phyloP scores from a whole-genome alignment of 2,113 vertebrate species.

The Epinephelus cyanopodus region DNA sequence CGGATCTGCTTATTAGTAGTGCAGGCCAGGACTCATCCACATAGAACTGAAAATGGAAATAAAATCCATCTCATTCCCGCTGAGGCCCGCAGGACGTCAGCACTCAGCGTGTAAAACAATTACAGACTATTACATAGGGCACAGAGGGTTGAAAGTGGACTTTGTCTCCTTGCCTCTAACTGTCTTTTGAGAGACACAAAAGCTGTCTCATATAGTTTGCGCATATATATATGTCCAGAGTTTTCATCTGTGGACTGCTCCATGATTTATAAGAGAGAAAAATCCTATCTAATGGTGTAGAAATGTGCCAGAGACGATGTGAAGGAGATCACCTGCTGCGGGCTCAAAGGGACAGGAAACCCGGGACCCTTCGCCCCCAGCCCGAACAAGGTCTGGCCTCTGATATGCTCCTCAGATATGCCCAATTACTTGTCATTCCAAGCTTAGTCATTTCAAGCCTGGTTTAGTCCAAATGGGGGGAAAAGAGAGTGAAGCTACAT shows the following conservation, averaged over 20 bases:
- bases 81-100: slow-evolving; percentile 67
- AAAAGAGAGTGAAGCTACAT: slow-evolving; percentile 8
- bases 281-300: neutral
- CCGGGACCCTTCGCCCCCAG: slow-evolving; percentile 7
- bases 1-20: slow-evolving; percentile 70
- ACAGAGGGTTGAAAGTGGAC: slow-evolving; percentile 31
- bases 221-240: neutral
- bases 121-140: slow-evolving; percentile 58
- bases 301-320: neutral
- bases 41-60: slow-evolving; percentile 74
- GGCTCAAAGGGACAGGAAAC: neutral
- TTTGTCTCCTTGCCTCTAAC: slow-evolving; percentile 69
- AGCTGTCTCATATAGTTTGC: neutral
- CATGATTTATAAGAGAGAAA: neutral
- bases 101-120: slow-evolving; percentile 72
- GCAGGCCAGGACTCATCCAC: slow-evolving; percentile 62
- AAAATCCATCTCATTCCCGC: slow-evolving; percentile 66
- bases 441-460: slow-evolving; percentile 37
- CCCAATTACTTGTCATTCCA: slow-evolving; percentile 44
- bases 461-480: slow-evolving; percentile 21
- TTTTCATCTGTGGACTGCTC: neutral
- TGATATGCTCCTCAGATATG: slow-evolving; percentile 7
- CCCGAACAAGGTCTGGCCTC: slow-evolving; percentile 9
- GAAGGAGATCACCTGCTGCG: neutral
- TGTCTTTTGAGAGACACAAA: slow-evolving; percentile 39